Evolutionary conservation across 2,797 vertebrate species (phyloP).

Genomic region (Diglossa cyanea): DNA sequence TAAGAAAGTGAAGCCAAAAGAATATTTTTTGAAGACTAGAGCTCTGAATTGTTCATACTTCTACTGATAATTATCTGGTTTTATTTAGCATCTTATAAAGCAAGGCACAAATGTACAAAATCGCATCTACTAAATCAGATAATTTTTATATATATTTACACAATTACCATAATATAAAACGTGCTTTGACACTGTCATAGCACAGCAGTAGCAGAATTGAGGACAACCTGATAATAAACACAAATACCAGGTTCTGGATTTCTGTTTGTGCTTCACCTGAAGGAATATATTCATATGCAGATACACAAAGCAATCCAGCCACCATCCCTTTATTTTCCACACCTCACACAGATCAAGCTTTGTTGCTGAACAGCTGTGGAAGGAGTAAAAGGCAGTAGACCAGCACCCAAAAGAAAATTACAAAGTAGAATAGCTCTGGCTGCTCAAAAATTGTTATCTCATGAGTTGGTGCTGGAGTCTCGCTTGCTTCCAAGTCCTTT

Average conservation of each 20-base stretch:
- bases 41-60: constrained; percentile 26
- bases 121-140: constrained; percentile 10
- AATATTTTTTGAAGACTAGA: constrained; percentile 41
- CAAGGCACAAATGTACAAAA: constrained; percentile 68
- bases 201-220: constrained; percentile 31
- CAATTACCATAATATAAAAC: constrained; percentile 34
- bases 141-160: constrained; percentile 52
- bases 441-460: constrained; percentile 51
- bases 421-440: constrained; percentile 80
- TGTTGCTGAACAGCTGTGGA: constrained; percentile 86
- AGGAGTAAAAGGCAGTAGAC: constrained; percentile 90
- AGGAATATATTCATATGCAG: constrained; percentile 22
- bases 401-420: constrained; percentile 89
- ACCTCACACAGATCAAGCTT: constrained; percentile 55
- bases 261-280: constrained; percentile 57
- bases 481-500: constrained; percentile 48
- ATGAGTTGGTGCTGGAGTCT: not conserved
- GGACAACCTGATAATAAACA: constrained; percentile 34
- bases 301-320: constrained; percentile 53
- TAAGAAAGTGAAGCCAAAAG: constrained; percentile 10
- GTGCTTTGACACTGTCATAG: constrained; percentile 28
- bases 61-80: constrained; percentile 48
- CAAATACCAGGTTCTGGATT: constrained; percentile 37
- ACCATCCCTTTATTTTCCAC: constrained; percentile 66
- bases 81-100: constrained; percentile 57